phyloP scores from a whole-genome alignment of 1,140 invertebrate species.

The Drosophila azteca region DNA sequence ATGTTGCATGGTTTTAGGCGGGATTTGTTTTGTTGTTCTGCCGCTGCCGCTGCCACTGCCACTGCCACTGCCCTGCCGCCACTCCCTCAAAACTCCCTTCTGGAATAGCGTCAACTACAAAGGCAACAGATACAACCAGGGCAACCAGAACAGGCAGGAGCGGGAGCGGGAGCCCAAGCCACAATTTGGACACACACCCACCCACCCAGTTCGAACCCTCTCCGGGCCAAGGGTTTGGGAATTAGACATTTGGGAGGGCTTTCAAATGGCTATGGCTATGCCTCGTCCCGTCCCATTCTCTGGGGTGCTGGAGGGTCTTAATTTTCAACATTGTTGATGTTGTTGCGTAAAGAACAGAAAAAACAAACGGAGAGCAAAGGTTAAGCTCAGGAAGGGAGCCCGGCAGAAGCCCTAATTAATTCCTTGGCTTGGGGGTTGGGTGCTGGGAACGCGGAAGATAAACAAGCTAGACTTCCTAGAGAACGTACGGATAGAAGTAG shows the following conservation, averaged over 20 bases:
- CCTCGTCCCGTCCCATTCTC: neutral
- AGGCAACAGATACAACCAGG: slow-evolving; percentile 51
- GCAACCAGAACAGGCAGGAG: slow-evolving; percentile 22
- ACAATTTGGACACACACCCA: slow-evolving; percentile 65
- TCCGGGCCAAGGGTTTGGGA: slow-evolving; percentile 24
- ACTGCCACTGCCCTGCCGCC: neutral
- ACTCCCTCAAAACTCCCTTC: slow-evolving; percentile 11
- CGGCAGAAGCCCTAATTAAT: slow-evolving; percentile 55
- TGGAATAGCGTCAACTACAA: slow-evolving; percentile 63
- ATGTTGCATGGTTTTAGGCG: slow-evolving; percentile 81
- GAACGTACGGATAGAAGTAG: too few relatives aligned
- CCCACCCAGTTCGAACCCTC: slow-evolving; percentile 21
- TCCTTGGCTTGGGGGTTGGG: slow-evolving; percentile 20
- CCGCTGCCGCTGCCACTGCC: slow-evolving; percentile 3
- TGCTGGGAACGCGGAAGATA: neutral
- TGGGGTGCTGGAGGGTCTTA: slow-evolving; percentile 61
- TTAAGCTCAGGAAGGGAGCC: slow-evolving; percentile 37
- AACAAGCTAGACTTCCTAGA: too few relatives aligned
- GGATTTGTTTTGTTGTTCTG: slow-evolving; percentile 67
- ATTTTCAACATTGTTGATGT: slow-evolving; percentile 71
- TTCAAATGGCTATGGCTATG: neutral
- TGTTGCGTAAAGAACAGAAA: slow-evolving; percentile 30
- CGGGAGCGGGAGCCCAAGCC: slow-evolving; percentile 48
- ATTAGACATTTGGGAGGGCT: slow-evolving; percentile 44
- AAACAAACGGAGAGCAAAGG: slow-evolving; percentile 39